phyloP scores from a whole-genome alignment of 2,797 vertebrate species.

The Crocidura indochinensis region DNA sequence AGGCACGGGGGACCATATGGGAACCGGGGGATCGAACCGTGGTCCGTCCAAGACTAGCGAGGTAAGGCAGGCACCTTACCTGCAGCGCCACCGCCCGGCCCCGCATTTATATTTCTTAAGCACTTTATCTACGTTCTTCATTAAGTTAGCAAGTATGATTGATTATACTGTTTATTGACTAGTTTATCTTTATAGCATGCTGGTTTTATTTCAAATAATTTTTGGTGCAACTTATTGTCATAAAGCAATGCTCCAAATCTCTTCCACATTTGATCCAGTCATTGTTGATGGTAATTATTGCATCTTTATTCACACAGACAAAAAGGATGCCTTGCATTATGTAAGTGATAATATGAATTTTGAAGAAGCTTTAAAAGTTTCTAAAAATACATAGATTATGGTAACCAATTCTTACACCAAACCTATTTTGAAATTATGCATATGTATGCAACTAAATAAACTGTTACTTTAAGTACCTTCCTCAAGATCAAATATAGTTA shows the following conservation, averaged over 20 bases:
- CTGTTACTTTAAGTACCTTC: neutral
- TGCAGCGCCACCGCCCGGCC: no score
- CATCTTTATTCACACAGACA: neutral
- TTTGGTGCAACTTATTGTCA: neutral
- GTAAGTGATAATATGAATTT: neutral
- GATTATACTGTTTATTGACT: neutral
- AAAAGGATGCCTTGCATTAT: neutral
- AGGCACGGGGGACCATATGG: no score
- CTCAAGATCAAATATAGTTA: neutral
- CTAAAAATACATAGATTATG: neutral
- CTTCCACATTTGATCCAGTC: neutral
- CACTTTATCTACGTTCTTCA: constrained; percentile 22
- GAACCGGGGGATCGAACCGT: no score
- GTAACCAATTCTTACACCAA: neutral
- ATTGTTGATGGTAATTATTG: neutral
- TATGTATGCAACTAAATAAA: neutral
- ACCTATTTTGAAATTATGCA: neutral
- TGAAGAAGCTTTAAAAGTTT: neutral
- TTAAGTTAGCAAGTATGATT: neutral
- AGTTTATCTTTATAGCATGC: neutral
- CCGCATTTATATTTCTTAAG: constrained; percentile 20
- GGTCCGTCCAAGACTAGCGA: no score
- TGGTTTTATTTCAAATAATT: constrained; percentile 54
- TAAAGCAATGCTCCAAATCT: neutral
- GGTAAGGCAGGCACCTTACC: no score